phyloP scores from a whole-genome alignment of 2,113 vertebrate genomes.

The Coptodon bakossiorum region DNA sequence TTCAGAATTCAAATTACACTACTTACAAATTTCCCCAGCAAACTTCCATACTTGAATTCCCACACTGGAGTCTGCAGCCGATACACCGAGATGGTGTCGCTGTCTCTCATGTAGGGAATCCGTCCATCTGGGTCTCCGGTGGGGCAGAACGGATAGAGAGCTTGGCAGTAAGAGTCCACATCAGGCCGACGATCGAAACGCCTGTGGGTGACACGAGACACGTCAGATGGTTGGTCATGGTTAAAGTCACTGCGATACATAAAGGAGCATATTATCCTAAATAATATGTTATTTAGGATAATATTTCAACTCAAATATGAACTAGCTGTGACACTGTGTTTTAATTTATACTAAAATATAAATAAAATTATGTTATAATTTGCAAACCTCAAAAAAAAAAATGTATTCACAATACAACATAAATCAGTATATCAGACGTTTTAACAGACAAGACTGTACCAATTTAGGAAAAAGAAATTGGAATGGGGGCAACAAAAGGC shows the following conservation, averaged over 20 bases:
- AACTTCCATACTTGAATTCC: slow-evolving; percentile 93
- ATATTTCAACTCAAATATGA: not conserved
- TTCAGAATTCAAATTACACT: not conserved
- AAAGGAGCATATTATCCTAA: not conserved
- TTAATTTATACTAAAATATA: not conserved
- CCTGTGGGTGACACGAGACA: slow-evolving; percentile 62
- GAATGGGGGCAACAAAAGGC: not conserved
- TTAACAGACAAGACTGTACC: not conserved
- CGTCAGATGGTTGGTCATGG: not conserved
- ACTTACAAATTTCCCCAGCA: slow-evolving; percentile 87
- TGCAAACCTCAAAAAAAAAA: not conserved
- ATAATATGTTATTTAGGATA: not conserved
- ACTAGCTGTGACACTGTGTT: not conserved
- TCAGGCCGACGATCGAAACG: slow-evolving; percentile 84
- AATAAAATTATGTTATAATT: not conserved
- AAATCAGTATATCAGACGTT: not conserved
- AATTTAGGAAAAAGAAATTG: not conserved
- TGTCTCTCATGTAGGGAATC: slow-evolving; percentile 78
- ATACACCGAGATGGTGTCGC: slow-evolving; percentile 85
- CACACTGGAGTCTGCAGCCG: slow-evolving; percentile 92
- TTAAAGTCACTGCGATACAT: not conserved
- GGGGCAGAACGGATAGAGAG: slow-evolving; percentile 93
- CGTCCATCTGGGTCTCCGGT: slow-evolving; percentile 75
- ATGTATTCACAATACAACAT: not conserved
- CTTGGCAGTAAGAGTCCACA: slow-evolving; percentile 85